Conservation (phyloP, 2,888 invertebrate species). For the Parapristionchus giblindavisi region DNA sequence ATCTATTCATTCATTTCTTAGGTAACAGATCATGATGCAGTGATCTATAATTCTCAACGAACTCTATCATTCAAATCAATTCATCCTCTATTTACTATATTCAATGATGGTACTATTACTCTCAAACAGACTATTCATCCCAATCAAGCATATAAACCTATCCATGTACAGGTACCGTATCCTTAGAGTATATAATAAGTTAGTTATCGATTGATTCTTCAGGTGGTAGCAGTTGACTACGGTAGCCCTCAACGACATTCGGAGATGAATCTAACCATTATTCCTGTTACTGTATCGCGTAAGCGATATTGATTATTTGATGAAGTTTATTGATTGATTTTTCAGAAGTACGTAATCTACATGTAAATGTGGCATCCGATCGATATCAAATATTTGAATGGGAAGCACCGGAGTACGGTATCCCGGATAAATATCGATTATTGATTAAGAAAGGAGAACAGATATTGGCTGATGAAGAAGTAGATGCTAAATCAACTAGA, state of each 20-base stretch:
- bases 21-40: slow-evolving; percentile 61
- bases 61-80: slow-evolving; percentile 48
- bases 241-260: slow-evolving; percentile 68
- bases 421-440: slow-evolving; percentile 58
- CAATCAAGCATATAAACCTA: slow-evolving; percentile 44
- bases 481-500: slow-evolving; percentile 28
- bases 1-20: no score
- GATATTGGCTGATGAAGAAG: slow-evolving; percentile 31
- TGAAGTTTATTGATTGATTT: neutral
- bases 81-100: slow-evolving; percentile 46
- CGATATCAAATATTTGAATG: slow-evolving; percentile 68
- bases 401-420: slow-evolving; percentile 64
- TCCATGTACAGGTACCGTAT: neutral
- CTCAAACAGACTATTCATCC: slow-evolving; percentile 41
- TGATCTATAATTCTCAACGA: slow-evolving; percentile 67
- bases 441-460: slow-evolving; percentile 31
- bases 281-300: slow-evolving; percentile 68
- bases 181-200: neutral
- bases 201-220: slow-evolving; percentile 23
- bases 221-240: slow-evolving; percentile 64
- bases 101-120: slow-evolving; percentile 48
- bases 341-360: slow-evolving; percentile 53
- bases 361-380: slow-evolving; percentile 66
- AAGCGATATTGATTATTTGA: slow-evolving; percentile 21
- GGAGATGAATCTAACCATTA: slow-evolving; percentile 60